Base-by-base conservation (phyloP, 2,888 invertebrate species). In the Caenorhabditis afra region DNA sequence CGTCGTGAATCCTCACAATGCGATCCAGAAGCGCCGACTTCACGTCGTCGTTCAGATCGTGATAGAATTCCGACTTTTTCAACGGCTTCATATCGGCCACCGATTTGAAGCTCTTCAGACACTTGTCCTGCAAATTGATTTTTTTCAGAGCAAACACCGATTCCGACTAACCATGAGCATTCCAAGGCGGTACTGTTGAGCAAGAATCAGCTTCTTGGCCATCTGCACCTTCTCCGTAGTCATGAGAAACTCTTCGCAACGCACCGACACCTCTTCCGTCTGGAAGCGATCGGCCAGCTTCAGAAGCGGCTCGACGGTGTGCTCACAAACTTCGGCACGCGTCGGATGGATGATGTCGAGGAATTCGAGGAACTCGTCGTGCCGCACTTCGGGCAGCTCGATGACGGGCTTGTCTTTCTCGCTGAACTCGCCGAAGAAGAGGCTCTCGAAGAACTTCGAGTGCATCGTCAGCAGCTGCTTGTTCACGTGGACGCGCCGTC, bases 291-390 rank as follows among this genome's bases (percentile, higher is more conserved):
- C 70, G 3, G 70, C 70, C 22, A 70, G 16, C 12, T 53, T 22
- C 45, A 70, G 37, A 20, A 70, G 20, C 11, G 5, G 14, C 20
- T 70, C 70, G 14, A 70, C 59, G 10, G 52, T 53, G 8, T 3
- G 8, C 3, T 23, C 20, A 7, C 41, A 29, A 10, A 70, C 45
- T 11, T 37, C 20, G 12, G 61, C 14, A 12, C 45, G 44, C 2
- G 70, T 70, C 23, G 70, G 70, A 53, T 70, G 70, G 53, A 70
- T 45, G n/a, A 70, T 52, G 14, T 70, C 61, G 7, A 70, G 61
- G 16, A 70, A 70, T 35, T 44, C 45, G 45, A 59, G 3, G 35
- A 70, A 70, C 37, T 44, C 70, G 18, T 50, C 52, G 53, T 70
- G 37, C 4, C 35, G 29, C n/a, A 61, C 70, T 5, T 41, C 67